Evolutionary conservation across 2,113 vertebrate genomes (phyloP), one percentile per base, ranked within the genome.

Genomic region (Rhipidura dahli): DNA sequence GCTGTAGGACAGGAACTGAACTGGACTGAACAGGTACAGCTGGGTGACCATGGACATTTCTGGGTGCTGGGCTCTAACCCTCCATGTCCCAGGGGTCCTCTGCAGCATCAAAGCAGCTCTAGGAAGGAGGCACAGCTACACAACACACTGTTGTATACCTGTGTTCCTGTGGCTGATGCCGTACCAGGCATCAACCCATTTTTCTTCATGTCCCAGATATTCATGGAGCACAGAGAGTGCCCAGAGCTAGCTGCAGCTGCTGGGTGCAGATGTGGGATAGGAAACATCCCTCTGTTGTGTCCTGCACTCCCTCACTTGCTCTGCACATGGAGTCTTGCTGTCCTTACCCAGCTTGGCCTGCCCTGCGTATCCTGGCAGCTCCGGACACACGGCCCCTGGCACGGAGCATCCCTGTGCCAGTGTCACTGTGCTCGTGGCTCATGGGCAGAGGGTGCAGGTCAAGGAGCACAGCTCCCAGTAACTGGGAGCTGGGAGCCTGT

Each of bases 1-100:
- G 21, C 70, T 19, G 11, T 5, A 19, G 68, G 39, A 35, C 54
- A 33, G 39, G 45, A 8, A 3, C 50, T 53, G 17, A n/a, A n/a
- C 47, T 7, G 0, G 2, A 8, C 28, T 17, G 40, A 56, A 10
- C 26, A 21, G 31, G 2, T 21, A 7, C 0, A 1, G 40, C 79
- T 50, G 28, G 13, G 10, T 12, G 39, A 60, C 6, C 3, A 0
- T 30, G 44, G 14, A 1, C 1, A 2, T 24, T 73, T 37, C 50
- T 0, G 2, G 30, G 59, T 21, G 57, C 17, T 53, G 39, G 31
- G 23, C 76, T 78, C 18, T 17, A 31, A 69, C 24, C 20, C 26
- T 51, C 40, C 50, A 0, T 13, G 18, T 42, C 30, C 68, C 10
- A 2, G n/a, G 13, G 49, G 15, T 30, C 16, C 57, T n/a, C 22